Evolutionary conservation across 2,888 invertebrate genomes (phyloP), one percentile per base, ranked within the genome.

Genomic region (Drosophila stalkeri): DNA sequence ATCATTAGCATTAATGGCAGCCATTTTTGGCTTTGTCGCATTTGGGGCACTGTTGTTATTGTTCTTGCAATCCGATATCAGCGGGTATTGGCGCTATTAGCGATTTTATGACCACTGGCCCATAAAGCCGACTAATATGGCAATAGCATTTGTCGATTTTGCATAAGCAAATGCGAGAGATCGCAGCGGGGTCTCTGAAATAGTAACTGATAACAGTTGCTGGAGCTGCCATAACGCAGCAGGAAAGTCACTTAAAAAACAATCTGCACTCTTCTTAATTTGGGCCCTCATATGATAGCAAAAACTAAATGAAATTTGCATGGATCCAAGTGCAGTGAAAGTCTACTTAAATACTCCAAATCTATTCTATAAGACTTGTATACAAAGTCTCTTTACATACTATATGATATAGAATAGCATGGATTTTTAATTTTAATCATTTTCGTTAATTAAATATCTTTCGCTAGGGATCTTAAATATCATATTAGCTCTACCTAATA

Each of bases 61-160:
- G 46, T 20, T n/a, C 55, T 52, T 39, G 27, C 51, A 74, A 43
- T 31, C 63, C 51, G 33, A 68, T 67, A 68, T 46, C 79, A 64
- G 72, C 78, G 41, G 63, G 69, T 59, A 67, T 68, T 75, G 62
- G 9, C 44, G 68, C 66, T 54, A 63, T 72, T 63, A 64, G 51
- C 64, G 41, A 27, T 57, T 86, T 84, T 73, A 78, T 46, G 69
- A 14, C 35, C 27, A 63, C 57, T 64, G 14, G 14, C n/a, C 60
- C 77, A 87, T 89, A 80, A 87, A 87, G 57, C 74, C 76, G 76
- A 72, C 67, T 81, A 81, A 83, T 83, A 83, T 83, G 86, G 70
- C 78, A 85, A 77, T 20, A 72, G 65, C 73, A 60, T 70, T 75
- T 70, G 66, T 47, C 68, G 65, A 57, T 65, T 72, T 64, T 59